phyloP scores from a whole-genome alignment of 2,113 vertebrate genomes.

The Odontesthes bonariensis region DNA sequence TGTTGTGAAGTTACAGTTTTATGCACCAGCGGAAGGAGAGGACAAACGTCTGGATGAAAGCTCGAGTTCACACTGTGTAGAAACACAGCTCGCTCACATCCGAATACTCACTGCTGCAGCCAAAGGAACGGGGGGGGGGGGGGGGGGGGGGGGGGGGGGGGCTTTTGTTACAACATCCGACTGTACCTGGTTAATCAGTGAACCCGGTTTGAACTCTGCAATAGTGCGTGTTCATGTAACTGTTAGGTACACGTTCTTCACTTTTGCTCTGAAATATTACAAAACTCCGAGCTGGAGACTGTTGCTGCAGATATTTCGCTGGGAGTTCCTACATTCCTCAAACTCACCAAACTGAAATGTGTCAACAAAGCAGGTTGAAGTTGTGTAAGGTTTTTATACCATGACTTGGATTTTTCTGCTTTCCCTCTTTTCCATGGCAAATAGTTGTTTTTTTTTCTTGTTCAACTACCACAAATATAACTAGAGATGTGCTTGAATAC shows the following conservation, averaged over 20 bases:
- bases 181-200: conserved; percentile 23
- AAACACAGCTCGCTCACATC: conserved; percentile 5
- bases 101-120: conserved; percentile 7
- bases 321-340: conserved; percentile 10
- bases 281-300: neutral
- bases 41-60: neutral
- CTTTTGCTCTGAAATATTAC: neutral
- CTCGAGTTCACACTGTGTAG: neutral
- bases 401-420: neutral
- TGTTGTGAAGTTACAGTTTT: neutral
- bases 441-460: neutral
- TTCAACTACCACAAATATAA: conserved; percentile 17
- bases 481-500: conserved; percentile 1
- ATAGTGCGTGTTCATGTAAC: neutral
- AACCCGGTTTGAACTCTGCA: neutral
- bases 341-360: neutral
- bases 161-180: neutral
- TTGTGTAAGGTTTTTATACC: neutral
- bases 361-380: neutral
- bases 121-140: neutral
- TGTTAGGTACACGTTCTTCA: too few species aligned
- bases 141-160: too few species aligned
- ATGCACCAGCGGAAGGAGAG: neutral
- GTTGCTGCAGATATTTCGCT: neutral
- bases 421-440: neutral